Evolutionary conservation across 2,797 vertebrate species (phyloP).

Genomic region (Tarsius wallacei): DNA sequence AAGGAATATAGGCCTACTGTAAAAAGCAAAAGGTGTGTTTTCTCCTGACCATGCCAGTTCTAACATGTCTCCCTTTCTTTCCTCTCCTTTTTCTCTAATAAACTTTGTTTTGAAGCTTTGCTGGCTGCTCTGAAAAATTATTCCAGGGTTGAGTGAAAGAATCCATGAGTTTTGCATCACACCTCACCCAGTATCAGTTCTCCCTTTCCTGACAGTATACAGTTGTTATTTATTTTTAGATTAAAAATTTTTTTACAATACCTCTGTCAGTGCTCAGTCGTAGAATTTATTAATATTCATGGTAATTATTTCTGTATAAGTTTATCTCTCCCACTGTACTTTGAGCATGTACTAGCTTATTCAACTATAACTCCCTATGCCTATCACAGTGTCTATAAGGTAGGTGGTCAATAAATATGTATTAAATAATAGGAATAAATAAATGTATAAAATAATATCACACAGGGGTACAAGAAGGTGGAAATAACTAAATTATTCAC

Average conservation of each 20-base stretch:
- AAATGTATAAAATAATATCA: conserved; percentile 22
- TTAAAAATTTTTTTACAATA: too few species aligned
- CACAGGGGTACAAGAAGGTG: background rate
- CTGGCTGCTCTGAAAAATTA: too few species aligned
- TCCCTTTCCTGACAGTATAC: background rate
- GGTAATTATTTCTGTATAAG: background rate
- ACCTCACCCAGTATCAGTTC: too few species aligned
- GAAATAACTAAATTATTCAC: background rate
- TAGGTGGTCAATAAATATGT: background rate
- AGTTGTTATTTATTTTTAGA: background rate
- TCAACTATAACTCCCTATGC: background rate
- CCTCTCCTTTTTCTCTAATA: too few species aligned
- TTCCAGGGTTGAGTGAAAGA: too few species aligned
- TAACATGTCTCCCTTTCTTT: too few species aligned
- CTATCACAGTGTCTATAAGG: background rate
- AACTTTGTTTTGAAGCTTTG: too few species aligned
- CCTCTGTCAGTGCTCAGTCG: too few species aligned
- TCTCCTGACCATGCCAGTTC: too few species aligned
- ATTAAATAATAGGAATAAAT: background rate
- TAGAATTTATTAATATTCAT: background rate
- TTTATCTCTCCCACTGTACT: background rate
- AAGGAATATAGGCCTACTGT: too few species aligned
- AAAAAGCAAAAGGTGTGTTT: too few species aligned
- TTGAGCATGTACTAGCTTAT: background rate
- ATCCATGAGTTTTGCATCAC: too few species aligned